Evolutionary conservation across 2,113 vertebrate species (phyloP).

Genomic region (Atlantisia rogersi): DNA sequence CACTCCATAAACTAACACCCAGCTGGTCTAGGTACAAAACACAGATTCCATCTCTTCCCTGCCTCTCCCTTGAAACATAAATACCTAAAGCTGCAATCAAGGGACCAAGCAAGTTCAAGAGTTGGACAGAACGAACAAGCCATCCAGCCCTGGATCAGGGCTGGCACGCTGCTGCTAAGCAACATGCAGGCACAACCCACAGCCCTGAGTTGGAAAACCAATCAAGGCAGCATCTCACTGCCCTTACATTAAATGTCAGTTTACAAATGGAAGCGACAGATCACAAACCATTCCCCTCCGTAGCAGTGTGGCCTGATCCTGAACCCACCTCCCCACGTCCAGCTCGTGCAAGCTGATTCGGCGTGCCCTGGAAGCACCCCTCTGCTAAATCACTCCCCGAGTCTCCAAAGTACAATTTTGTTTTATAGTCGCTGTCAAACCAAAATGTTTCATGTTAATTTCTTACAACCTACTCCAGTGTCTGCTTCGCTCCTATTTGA

Average conservation of each 20-base stretch:
- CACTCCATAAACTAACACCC: accelerated
- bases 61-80: not conserved
- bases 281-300: not conserved
- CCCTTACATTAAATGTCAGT: not conserved
- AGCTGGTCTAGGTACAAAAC: not conserved
- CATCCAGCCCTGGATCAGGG: accelerated
- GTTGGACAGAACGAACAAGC: not conserved
- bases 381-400: slow-evolving; percentile 55
- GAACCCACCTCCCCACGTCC: not conserved
- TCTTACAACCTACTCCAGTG: slow-evolving; percentile 69
- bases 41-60: not conserved
- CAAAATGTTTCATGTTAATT: slow-evolving; percentile 74
- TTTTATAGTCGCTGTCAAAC: slow-evolving; percentile 74
- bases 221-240: not conserved
- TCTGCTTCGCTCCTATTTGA: slow-evolving; percentile 45
- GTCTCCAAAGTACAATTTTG: slow-evolving; percentile 68
- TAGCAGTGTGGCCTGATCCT: not conserved
- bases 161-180: slow-evolving; percentile 40
- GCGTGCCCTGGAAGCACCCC: not conserved
- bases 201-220: not conserved
- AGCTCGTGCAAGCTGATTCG: not conserved
- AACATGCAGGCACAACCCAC: not conserved
- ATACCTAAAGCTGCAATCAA: not conserved
- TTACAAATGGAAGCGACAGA: slow-evolving; percentile 28
- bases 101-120: not conserved